Evolutionary conservation across 1,140 invertebrate genomes (phyloP).

Genomic region (Pygmarrhopalites habei): DNA sequence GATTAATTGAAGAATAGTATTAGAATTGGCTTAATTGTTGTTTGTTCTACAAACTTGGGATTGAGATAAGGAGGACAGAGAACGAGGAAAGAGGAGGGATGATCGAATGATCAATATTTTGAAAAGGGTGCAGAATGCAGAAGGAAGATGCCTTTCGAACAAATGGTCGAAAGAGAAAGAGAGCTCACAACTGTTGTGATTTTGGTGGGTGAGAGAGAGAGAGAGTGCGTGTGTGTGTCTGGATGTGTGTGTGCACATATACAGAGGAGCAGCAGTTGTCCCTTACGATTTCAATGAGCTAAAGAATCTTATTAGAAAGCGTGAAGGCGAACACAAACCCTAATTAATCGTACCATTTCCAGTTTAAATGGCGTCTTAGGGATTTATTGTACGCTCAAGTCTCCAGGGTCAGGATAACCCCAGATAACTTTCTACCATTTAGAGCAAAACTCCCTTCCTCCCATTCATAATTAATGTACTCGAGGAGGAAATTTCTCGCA

Average conservation of each 20-base stretch:
- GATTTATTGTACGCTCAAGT: neutral
- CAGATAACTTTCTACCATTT: neutral
- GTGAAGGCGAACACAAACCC: neutral
- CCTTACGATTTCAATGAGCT: neutral
- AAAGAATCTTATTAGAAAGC: neutral
- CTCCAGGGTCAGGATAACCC: neutral
- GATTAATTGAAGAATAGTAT: no score
- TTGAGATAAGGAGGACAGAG: no score
- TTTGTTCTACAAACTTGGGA: no score
- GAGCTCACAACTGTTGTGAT: no score
- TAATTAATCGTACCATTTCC: constrained; percentile 4
- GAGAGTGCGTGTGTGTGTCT: neutral
- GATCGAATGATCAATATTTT: no score
- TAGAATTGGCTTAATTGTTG: no score
- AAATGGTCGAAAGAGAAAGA: no score
- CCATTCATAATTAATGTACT: constrained; percentile 7
- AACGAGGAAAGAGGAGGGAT: no score
- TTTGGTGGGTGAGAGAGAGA: no score
- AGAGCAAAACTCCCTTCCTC: neutral
- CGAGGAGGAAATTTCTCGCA: neutral
- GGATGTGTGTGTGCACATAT: neutral
- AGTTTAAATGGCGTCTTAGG: constrained; percentile 7
- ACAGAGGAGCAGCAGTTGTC: neutral
- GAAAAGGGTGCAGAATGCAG: no score
- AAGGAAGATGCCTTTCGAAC: no score